Evolutionary conservation across 2,797 vertebrate species (phyloP).

Genomic region (Lepus townsendii): DNA sequence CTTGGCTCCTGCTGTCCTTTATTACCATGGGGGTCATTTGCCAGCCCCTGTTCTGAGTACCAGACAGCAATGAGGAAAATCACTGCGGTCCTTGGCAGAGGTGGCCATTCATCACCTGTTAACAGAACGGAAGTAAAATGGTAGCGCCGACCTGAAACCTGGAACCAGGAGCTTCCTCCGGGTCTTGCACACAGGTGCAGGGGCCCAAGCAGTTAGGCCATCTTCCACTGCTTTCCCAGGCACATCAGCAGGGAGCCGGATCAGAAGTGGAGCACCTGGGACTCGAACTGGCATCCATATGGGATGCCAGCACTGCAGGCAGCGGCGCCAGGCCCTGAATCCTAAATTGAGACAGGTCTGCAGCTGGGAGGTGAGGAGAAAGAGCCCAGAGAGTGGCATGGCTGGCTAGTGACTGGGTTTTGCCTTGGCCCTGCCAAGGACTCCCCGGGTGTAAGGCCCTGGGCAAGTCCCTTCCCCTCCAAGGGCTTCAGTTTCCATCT

Average conservation of each 20-base stretch:
- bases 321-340: neutral
- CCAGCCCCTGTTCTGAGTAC: slow-evolving; percentile 9
- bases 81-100: neutral
- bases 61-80: slow-evolving; percentile 47
- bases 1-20: slow-evolving; percentile 53
- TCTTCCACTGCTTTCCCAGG: no score
- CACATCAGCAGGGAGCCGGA: no score
- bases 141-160: neutral
- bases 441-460: neutral
- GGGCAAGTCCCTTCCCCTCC: neutral
- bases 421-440: neutral
- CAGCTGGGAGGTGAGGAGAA: neutral
- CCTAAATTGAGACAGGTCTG: neutral
- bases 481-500: neutral
- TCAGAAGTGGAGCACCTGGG: no score
- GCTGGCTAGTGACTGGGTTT: neutral
- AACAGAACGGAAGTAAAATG: neutral
- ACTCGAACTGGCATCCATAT: no score
- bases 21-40: slow-evolving; percentile 53
- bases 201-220: no score
- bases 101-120: slow-evolving; percentile 37
- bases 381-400: neutral
- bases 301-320: no score
- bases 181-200: no score
- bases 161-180: no score